Percentiles rank a stretch among this genome's conserved stretches.
Evolutionary conservation across 2,113 vertebrate species (phyloP).

Genomic region (Greenwoodochromis staneri): DNA sequence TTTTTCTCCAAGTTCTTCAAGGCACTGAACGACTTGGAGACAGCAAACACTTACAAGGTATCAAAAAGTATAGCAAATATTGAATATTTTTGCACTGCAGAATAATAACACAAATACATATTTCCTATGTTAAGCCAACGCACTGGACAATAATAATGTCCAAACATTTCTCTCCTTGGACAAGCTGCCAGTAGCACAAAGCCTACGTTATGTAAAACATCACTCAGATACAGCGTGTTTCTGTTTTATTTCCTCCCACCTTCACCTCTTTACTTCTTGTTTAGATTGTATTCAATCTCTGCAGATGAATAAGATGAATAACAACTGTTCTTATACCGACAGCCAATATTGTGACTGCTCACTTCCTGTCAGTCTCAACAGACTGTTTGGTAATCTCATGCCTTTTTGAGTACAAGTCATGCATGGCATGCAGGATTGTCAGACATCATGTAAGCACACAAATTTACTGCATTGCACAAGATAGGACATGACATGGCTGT

Average conservation of each 20-base stretch:
- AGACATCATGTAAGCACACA: neutral
- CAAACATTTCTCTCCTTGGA: neutral
- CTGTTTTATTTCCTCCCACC: slow-evolving; percentile 51
- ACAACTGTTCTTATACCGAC: neutral
- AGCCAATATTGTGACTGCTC: neutral
- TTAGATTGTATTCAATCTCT: slow-evolving; percentile 3
- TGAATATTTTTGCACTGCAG: neutral
- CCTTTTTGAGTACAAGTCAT: neutral
- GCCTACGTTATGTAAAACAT: slow-evolving; percentile 9
- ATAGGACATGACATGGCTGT: neutral
- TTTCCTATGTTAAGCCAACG: neutral
- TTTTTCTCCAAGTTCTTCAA: neutral
- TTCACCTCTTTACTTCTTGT: slow-evolving; percentile 18
- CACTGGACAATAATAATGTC: neutral
- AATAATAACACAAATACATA: neutral
- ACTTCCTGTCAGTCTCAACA: neutral
- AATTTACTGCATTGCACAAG: neutral
- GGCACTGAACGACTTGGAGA: neutral
- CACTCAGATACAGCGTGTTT: slow-evolving; percentile 17
- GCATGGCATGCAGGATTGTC: neutral
- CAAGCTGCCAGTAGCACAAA: neutral
- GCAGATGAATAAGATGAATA: neutral
- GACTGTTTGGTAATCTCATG: neutral
- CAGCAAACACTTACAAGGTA: neutral
- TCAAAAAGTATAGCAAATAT: neutral